Evolutionary conservation across 2,113 vertebrate genomes (phyloP), one percentile per base, ranked within the genome.

Genomic region (Vanacampus margaritifer): DNA sequence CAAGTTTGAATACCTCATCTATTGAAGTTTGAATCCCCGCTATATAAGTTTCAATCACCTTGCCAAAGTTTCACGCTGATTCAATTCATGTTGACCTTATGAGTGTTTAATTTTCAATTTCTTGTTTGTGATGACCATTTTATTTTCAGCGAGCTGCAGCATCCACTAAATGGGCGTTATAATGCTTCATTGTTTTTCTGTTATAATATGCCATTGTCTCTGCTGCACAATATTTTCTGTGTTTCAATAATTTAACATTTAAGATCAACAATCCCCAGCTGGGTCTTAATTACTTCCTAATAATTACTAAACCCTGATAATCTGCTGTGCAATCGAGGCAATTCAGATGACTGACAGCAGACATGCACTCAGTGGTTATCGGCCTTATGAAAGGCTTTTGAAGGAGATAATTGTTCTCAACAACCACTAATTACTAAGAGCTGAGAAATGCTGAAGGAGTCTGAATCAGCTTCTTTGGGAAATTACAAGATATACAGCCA

Each of bases 221-320:
- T 36, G 43, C n/a, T 53, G 65, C 50, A 65, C 68, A 68, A 64
- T 46, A 41, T 67, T 58, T 74, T 61, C 45, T 32, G 39, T 43
- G 67, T 70, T 80, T 67, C 43, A 66, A 32, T 37, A 58, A 75
- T 68, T 79, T 67, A 63, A 69, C 67, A 64, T 80, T 76, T 82
- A 67, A n/a, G 24, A 69, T 48, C 71, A 67, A 71, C 73, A 79
- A 80, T 84, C 76, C 74, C 66, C 53, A 10, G 39, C 73, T 77
- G 50, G 51, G 73, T 75, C 77, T 85, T 87, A 84, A 86, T 87
- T 81, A 81, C 66, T 68, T 69, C 36, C 67, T 82, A 80, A 84
- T 85, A 84, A 85, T 85, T 82, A 82, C 71, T 80, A 85, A 84
- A 82, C 72, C 73, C 71, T 62, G 75, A 80, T 87, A 85, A 87